Conservation (phyloP, 2,113 vertebrate genomes). For the Plestiodon gilberti region DNA sequence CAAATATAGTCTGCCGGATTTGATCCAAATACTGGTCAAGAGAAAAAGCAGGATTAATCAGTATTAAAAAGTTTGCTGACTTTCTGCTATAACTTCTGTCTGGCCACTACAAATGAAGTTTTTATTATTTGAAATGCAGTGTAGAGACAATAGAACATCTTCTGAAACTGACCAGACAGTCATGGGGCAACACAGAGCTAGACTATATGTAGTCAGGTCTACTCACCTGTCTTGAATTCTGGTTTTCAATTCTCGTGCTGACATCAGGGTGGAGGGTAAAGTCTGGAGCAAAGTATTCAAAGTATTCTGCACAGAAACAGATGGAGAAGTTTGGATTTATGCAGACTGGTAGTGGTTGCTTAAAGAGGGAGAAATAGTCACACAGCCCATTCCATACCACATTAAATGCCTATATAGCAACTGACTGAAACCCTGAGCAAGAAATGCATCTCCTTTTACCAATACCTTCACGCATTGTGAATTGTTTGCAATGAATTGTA, state of each 20-base stretch:
- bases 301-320: slow-evolving; percentile 84
- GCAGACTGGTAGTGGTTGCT: background rate
- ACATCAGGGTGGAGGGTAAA: slow-evolving; percentile 98
- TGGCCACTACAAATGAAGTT: fast-evolving
- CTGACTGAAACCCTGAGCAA: background rate
- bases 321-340: background rate
- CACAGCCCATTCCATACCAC: background rate
- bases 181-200: background rate
- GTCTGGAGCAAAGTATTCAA: slow-evolving; percentile 98
- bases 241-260: slow-evolving; percentile 98
- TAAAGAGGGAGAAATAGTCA: background rate
- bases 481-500: fast-evolving
- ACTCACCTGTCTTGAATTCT: slow-evolving; percentile 95
- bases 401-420: background rate
- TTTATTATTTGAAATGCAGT: background rate
- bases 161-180: background rate
- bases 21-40: slow-evolving; percentile 92
- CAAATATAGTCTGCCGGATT: slow-evolving; percentile 96
- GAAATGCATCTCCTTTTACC: background rate
- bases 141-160: background rate
- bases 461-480: fast-evolving
- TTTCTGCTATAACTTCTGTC: fast-evolving
- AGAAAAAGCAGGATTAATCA: background rate
- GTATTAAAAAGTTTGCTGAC: background rate
- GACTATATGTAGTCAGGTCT: fast-evolving